Conservation (phyloP, 2,888 invertebrate genomes). For the Lomographa bimaculata region DNA sequence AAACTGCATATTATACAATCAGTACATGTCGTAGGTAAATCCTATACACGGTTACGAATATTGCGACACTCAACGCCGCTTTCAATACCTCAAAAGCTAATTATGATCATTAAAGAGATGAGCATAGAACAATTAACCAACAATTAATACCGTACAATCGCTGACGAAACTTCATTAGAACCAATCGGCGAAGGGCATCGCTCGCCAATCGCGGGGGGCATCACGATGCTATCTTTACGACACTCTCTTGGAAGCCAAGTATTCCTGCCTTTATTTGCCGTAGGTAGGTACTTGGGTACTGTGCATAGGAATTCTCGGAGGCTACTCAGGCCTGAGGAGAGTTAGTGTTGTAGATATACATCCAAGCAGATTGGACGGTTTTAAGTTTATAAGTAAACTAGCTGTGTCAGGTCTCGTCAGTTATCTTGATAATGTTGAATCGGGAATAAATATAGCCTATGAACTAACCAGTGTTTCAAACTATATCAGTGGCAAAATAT, state of each 20-base stretch:
- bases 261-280: conserved; percentile 10
- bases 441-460: too few relatives aligned
- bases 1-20: too few relatives aligned
- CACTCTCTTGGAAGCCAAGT: conserved; percentile 3
- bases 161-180: conserved; percentile 20
- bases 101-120: conserved; percentile 13
- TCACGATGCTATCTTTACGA: conserved; percentile 7
- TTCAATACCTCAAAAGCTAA: conserved; percentile 11
- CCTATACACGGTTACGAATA: too few relatives aligned
- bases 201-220: conserved; percentile 7
- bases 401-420: too few relatives aligned
- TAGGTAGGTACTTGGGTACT: too few relatives aligned
- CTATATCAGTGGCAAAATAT: too few relatives aligned
- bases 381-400: too few relatives aligned
- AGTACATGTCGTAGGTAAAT: too few relatives aligned
- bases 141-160: conserved; percentile 6
- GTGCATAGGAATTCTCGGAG: conserved; percentile 2
- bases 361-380: too few relatives aligned
- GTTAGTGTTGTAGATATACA: too few relatives aligned
- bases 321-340: conserved; percentile 6
- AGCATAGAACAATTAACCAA: conserved; percentile 7
- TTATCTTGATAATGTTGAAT: too few relatives aligned
- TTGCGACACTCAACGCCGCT: conserved; percentile 1
- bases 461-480: too few relatives aligned
- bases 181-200: conserved; percentile 13